These are phyloP conservation scores for Panagrolaimus sp. DNA, from an alignment of 1,140 invertebrate genomes.

Conservation along the genomic window DNA sequence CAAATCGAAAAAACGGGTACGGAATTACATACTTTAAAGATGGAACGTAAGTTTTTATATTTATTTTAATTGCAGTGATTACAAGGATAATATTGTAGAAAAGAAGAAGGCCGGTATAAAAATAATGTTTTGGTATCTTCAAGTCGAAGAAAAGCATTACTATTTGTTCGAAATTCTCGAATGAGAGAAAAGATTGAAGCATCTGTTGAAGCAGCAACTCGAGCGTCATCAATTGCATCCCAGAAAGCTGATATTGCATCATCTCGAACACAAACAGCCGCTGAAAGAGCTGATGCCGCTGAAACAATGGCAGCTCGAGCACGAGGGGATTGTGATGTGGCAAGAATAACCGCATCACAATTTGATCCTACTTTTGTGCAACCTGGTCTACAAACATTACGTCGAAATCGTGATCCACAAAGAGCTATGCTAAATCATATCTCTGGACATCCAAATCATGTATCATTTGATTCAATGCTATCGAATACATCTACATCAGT, in stretches of 20 bases:
- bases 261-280: constrained; percentile 90
- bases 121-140: constrained; percentile 64
- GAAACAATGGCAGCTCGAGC: constrained; percentile 84
- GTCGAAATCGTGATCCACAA: not conserved
- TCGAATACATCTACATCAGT: not conserved
- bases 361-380: constrained; percentile 72
- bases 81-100: constrained; percentile 19
- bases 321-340: constrained; percentile 84
- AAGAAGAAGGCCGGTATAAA: constrained; percentile 49
- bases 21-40: constrained; percentile 97
- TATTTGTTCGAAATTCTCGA: constrained; percentile 90
- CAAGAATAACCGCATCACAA: constrained; percentile 82
- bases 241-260: constrained; percentile 98
- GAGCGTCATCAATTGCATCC: constrained; percentile 93
- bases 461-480: constrained; percentile 38
- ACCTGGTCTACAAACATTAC: constrained; percentile 17
- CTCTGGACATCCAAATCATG: constrained; percentile 32
- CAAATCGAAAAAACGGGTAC: constrained; percentile 98
- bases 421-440: not conserved
- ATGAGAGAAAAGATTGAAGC: constrained; percentile 93
- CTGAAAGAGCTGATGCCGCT: constrained; percentile 88
- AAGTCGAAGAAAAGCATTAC: constrained; percentile 86
- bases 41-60: constrained; percentile 65
- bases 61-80: too few relatives aligned
- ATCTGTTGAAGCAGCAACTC: constrained; percentile 76